Percentiles rank a stretch among this genome's conserved stretches.
phyloP scores from a whole-genome alignment of 1,140 invertebrate species.

The Bombus picipes region DNA sequence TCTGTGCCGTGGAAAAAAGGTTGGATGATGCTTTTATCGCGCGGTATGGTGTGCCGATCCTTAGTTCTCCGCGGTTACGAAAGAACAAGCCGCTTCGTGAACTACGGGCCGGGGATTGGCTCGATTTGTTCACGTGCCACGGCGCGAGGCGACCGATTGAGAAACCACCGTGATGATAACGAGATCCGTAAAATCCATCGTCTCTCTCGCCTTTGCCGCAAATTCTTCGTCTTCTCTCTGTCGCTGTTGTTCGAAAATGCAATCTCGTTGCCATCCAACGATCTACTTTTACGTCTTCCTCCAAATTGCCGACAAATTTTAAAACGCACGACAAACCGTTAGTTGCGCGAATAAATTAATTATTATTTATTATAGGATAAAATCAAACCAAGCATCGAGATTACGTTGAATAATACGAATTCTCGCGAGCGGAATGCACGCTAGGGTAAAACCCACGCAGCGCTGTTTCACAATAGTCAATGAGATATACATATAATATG shows the following conservation, averaged over 20 bases:
- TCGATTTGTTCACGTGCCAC: conserved; percentile 47
- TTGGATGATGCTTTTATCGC: conserved; percentile 38
- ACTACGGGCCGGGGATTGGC: conserved; percentile 39
- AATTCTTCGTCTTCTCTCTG: too few species aligned
- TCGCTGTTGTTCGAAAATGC: not conserved
- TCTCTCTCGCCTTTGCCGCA: not conserved
- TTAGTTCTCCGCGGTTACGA: conserved; percentile 37
- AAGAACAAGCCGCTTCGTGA: conserved; percentile 43
- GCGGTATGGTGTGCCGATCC: conserved; percentile 34
- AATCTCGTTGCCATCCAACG: not conserved
- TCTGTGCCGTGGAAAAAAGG: conserved; percentile 3
- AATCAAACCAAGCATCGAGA: not conserved
- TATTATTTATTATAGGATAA: rapidly evolving
- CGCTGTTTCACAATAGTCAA: conserved; percentile 24
- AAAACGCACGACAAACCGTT: too few species aligned
- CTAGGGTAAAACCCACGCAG: not conserved
- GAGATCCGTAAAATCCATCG: conserved; percentile 28
- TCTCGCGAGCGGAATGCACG: not conserved
- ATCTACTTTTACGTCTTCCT: not conserved
- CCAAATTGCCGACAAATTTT: not conserved
- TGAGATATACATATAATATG: conserved; percentile 9
- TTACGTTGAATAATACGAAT: conserved; percentile 7
- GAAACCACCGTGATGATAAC: conserved; percentile 57
- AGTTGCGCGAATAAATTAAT: rapidly evolving
- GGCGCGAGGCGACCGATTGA: conserved; percentile 42